Conservation (phyloP, 2,888 invertebrate species). For the Meta bourneti region DNA sequence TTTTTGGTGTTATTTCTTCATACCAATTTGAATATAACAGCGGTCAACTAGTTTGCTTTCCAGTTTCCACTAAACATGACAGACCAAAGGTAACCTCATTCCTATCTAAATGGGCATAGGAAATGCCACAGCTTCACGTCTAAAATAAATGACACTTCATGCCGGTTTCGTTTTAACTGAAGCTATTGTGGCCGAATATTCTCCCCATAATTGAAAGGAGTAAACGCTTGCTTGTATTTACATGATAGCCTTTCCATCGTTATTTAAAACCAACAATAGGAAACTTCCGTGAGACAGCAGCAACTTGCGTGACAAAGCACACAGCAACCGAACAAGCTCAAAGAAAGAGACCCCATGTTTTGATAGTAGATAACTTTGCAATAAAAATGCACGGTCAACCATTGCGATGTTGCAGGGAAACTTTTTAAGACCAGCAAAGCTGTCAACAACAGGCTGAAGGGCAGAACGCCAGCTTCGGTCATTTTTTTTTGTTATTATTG, state of each 20-base stretch:
- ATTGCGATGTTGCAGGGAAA: not conserved
- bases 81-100: not conserved
- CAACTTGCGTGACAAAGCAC: not conserved
- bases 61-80: not conserved
- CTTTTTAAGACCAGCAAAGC: not conserved
- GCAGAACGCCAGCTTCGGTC: not conserved
- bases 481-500: not conserved
- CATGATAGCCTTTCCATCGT: not conserved
- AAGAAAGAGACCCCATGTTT: not conserved
- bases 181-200: not conserved
- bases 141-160: not conserved
- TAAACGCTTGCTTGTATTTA: not conserved
- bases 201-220: not conserved
- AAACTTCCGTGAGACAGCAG: not conserved
- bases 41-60: not conserved
- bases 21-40: not conserved
- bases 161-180: not conserved
- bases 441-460: not conserved
- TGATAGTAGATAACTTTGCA: not conserved
- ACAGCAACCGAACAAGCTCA: not conserved
- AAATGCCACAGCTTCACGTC: not conserved
- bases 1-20: not conserved
- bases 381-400: not conserved
- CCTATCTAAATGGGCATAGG: not conserved
- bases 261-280: not conserved